Evolutionary conservation across 2,797 vertebrate species (phyloP).

Genomic region (Florisuga fusca): DNA sequence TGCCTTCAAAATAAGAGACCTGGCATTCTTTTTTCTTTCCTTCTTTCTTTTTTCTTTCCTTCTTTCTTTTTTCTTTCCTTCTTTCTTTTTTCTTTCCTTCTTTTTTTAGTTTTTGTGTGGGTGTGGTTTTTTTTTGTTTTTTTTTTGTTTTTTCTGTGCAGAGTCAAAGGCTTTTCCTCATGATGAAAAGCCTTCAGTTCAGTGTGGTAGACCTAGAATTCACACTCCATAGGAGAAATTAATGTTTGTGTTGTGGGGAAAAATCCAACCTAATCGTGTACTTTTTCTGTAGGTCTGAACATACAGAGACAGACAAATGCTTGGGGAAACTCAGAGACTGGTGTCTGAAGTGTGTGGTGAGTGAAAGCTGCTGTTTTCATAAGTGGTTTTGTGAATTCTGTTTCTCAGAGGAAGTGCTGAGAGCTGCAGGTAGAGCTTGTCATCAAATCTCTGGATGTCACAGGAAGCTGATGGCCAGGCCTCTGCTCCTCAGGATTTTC

Average conservation of each 20-base stretch:
- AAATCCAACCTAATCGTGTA: neutral
- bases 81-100: too few species aligned
- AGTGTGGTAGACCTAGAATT: neutral
- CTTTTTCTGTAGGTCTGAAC: constrained; percentile 68
- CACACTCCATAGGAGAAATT: neutral
- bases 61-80: too few species aligned
- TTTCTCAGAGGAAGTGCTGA: neutral
- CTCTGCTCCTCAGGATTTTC: neutral
- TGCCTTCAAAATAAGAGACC: neutral
- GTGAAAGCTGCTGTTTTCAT: neutral
- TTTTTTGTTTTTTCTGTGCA: neutral
- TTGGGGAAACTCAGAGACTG: constrained; percentile 27
- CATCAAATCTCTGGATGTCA: neutral
- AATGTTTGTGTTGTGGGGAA: neutral
- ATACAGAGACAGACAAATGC: neutral
- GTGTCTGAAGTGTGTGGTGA: constrained; percentile 77
- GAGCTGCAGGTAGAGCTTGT: neutral
- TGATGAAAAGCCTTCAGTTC: neutral
- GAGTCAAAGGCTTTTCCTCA: neutral
- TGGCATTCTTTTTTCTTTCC: neutral
- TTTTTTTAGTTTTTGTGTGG: too few species aligned
- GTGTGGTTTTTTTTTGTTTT: too few species aligned
- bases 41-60: too few species aligned
- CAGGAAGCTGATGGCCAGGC: neutral
- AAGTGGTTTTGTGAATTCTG: neutral